Evolutionary conservation across 2,113 vertebrate species (phyloP).

Genomic region (Pipra filicauda): DNA sequence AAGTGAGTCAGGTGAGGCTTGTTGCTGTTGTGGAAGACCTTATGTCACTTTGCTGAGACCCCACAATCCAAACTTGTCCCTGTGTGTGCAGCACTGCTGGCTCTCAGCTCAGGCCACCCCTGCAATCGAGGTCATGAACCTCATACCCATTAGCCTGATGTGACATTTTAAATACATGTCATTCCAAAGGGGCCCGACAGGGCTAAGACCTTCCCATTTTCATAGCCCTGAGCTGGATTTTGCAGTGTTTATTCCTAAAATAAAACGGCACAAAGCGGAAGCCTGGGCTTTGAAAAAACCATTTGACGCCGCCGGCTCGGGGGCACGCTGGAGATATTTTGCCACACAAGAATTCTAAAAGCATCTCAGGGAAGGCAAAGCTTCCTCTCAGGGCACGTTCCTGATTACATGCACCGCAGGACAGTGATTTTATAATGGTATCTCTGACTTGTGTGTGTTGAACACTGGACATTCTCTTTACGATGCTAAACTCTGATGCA

Average conservation of each 20-base stretch:
- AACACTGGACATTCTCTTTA: not conserved
- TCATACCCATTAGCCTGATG: not conserved
- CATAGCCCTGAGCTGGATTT: not conserved
- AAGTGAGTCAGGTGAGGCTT: not conserved
- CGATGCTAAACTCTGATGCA: not conserved
- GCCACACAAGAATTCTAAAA: conserved; percentile 4
- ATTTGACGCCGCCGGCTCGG: not conserved
- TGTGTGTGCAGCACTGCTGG: not conserved
- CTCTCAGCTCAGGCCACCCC: not conserved
- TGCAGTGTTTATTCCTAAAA: not conserved
- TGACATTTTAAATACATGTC: not conserved
- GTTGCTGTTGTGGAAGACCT: not conserved
- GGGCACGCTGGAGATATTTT: not conserved
- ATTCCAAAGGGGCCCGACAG: not conserved
- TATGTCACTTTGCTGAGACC: not conserved
- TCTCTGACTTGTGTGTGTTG: not conserved
- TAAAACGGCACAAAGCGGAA: not conserved
- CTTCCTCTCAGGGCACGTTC: not conserved
- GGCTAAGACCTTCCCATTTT: not conserved
- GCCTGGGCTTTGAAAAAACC: not conserved
- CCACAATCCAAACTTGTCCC: not conserved
- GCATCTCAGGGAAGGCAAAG: not conserved
- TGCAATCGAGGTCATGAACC: not conserved
- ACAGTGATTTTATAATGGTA: not conserved
- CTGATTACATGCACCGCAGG: not conserved